Percentiles rank a stretch among this genome's conserved stretches.
Evolutionary conservation across 2,113 vertebrate species (phyloP).

Genomic region (Petaurus breviceps): DNA sequence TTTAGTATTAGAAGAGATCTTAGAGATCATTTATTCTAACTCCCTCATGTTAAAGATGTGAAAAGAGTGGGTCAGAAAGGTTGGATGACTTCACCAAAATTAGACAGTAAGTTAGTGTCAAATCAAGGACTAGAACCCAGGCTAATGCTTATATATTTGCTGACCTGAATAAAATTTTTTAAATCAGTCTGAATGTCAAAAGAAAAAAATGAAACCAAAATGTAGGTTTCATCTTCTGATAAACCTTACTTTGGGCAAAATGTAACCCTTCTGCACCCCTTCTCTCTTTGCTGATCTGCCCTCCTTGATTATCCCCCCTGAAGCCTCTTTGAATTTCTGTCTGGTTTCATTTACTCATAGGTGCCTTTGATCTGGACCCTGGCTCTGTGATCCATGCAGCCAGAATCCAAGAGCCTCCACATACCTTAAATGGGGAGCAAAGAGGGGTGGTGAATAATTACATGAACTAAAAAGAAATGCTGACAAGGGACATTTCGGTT

Average conservation of each 20-base stretch:
- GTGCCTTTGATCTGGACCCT: background rate
- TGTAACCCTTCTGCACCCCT: background rate
- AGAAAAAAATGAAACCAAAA: background rate
- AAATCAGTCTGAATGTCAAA: background rate
- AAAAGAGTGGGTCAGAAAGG: background rate
- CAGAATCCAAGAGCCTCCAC: background rate
- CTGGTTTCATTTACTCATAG: background rate
- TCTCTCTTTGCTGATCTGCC: background rate
- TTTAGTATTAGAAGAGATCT: background rate
- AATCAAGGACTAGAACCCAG: background rate
- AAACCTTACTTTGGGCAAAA: background rate
- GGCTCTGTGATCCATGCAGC: background rate
- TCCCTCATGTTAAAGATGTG: background rate
- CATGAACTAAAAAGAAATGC: slow-evolving; percentile 33
- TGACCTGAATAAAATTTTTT: background rate
- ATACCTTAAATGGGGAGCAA: background rate
- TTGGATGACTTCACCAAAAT: background rate
- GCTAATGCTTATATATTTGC: background rate
- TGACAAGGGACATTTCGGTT: slow-evolving; percentile 15
- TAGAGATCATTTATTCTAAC: background rate
- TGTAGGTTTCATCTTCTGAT: background rate
- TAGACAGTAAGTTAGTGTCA: background rate
- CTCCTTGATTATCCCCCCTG: background rate
- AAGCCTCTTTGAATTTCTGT: slow-evolving; percentile 19
- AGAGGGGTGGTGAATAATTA: slow-evolving; percentile 1